Conservation (phyloP, 2,888 invertebrate species). For the Pristionchus maxplancki region DNA sequence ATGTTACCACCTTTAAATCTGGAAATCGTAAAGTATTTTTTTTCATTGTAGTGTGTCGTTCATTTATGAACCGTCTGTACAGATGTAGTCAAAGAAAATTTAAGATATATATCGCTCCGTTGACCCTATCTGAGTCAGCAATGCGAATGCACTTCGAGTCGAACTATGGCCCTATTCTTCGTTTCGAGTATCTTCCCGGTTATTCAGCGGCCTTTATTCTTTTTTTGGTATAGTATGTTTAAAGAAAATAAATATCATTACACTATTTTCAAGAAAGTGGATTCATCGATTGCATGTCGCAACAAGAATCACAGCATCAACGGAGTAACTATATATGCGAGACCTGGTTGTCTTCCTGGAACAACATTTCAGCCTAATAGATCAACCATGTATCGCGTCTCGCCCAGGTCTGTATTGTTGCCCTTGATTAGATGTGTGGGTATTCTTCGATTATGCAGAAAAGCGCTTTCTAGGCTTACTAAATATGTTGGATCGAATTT, state of each 20-base stretch:
- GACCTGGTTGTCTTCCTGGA: background rate
- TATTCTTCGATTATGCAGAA: background rate
- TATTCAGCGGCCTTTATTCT: background rate
- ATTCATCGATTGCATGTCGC: background rate
- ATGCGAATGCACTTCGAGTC: background rate
- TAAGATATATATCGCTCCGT: background rate
- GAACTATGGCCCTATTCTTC: background rate
- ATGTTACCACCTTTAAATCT: conserved; percentile 2
- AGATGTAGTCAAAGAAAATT: too few species aligned
- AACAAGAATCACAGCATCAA: background rate
- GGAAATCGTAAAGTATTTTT: conserved; percentile 31
- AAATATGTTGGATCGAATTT: background rate
- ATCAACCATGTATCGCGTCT: background rate
- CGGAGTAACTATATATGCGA: background rate
- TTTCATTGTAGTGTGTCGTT: too few species aligned
- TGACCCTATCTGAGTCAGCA: background rate
- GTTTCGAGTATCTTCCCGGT: background rate
- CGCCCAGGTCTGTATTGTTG: background rate
- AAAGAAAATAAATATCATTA: background rate
- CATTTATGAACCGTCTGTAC: too few species aligned
- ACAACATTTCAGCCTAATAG: background rate
- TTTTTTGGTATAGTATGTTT: background rate
- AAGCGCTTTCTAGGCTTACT: background rate
- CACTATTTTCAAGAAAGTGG: background rate
- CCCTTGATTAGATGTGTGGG: too few species aligned